Evolutionary conservation across 2,888 invertebrate genomes (phyloP).

Genomic region (Pyrochroa serraticornis): DNA sequence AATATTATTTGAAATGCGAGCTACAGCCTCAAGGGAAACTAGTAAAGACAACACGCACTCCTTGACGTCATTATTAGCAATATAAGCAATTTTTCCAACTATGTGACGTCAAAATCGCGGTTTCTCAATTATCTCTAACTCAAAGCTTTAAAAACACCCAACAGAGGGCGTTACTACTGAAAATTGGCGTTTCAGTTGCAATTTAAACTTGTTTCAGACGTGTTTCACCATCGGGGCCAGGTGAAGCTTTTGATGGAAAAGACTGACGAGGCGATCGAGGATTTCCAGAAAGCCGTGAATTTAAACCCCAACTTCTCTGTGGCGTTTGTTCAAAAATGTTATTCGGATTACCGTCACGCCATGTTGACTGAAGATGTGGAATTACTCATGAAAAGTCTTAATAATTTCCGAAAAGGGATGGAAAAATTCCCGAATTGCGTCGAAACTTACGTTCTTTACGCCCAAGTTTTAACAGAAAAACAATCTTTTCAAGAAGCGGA

Average conservation of each 20-base stretch:
- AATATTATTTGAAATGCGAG: neutral
- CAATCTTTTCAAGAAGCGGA: slow-evolving; percentile 85
- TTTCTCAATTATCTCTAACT: too few species aligned
- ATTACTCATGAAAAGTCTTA: slow-evolving; percentile 69
- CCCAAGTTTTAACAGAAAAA: slow-evolving; percentile 80
- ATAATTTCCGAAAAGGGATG: slow-evolving; percentile 76
- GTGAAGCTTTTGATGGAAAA: slow-evolving; percentile 83
- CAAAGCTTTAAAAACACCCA: too few species aligned
- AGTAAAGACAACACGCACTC: too few species aligned
- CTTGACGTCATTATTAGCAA: too few species aligned
- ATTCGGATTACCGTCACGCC: slow-evolving; percentile 74
- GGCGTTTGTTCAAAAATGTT: slow-evolving; percentile 89
- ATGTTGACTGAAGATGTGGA: slow-evolving; percentile 57
- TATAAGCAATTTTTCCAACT: too few species aligned
- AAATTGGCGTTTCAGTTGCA: too few species aligned
- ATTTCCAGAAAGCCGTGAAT: slow-evolving; percentile 83
- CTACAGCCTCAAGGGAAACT: too few species aligned
- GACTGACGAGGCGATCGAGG: slow-evolving; percentile 78
- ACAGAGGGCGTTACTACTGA: too few species aligned
- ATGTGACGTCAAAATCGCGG: too few species aligned
- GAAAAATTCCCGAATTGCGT: slow-evolving; percentile 82
- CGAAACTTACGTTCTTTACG: slow-evolving; percentile 88
- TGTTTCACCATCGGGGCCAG: slow-evolving; percentile 93
- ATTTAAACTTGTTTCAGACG: slow-evolving; percentile 61
- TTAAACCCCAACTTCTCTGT: slow-evolving; percentile 85